Percentiles rank a stretch among this genome's conserved stretches.
phyloP scores from a whole-genome alignment of 2,797 vertebrate genomes.

The Benthosema pterotum region DNA sequence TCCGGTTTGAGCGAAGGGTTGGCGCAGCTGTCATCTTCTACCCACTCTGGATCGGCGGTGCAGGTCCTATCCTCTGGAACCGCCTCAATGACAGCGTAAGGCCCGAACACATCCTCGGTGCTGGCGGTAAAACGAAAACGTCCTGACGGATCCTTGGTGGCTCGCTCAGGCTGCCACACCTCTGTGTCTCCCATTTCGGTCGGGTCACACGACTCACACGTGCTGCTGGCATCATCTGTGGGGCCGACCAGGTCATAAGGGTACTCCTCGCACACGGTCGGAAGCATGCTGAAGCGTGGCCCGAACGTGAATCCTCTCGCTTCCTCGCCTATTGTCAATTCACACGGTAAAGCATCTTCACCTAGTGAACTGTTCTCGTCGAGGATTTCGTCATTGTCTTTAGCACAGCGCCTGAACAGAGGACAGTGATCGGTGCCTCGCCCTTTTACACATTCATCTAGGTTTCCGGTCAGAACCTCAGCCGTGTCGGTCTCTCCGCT shows the following conservation, averaged over 20 bases:
- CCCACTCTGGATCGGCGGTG: conserved; percentile 76
- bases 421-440: conserved; percentile 40
- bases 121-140: conserved; percentile 80
- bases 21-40: conserved; percentile 60
- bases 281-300: conserved; percentile 62
- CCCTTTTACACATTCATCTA: conserved; percentile 39
- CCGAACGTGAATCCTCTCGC: conserved; percentile 64
- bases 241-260: conserved; percentile 82
- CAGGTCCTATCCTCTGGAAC: conserved; percentile 59
- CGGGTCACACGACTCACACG: conserved; percentile 70
- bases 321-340: conserved; percentile 39
- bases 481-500: conserved; percentile 39
- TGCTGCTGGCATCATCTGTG: conserved; percentile 72
- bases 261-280: conserved; percentile 75
- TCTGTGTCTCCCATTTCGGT: conserved; percentile 66
- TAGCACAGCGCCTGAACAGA: conserved; percentile 26
- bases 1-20: conserved; percentile 52
- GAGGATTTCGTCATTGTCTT: conserved; percentile 30
- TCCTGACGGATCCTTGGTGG: conserved; percentile 79
- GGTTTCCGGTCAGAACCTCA: conserved; percentile 29
- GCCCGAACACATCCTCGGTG: conserved; percentile 79
- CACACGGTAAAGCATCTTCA: conserved; percentile 39
- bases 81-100: conserved; percentile 80
- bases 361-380: conserved; percentile 40
- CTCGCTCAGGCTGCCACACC: conserved; percentile 82